Conservation (phyloP, 2,113 vertebrate species). For the Actenoides lindsayi region DNA sequence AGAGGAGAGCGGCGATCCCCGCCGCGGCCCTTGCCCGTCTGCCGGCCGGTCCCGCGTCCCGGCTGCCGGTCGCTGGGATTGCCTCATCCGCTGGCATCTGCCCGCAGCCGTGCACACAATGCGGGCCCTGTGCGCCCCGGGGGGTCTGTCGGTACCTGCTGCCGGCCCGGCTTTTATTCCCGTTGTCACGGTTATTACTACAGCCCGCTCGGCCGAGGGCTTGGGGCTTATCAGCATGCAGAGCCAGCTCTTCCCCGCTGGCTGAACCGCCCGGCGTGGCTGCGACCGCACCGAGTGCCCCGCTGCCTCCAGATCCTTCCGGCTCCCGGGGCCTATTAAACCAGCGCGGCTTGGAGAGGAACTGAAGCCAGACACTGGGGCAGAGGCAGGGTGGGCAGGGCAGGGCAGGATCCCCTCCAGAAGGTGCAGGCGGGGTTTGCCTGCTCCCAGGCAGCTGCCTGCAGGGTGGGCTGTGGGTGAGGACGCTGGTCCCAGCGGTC, state of each 20-base stretch:
- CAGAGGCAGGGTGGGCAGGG: not conserved
- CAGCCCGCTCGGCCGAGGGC: not conserved
- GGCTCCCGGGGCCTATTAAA: not conserved
- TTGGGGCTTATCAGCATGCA: slow-evolving; percentile 23
- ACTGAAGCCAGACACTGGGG: not conserved
- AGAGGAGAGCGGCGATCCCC: slow-evolving; percentile 37
- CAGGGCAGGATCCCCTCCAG: not conserved
- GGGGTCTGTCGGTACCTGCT: slow-evolving; percentile 66
- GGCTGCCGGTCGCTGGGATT: slow-evolving; percentile 14
- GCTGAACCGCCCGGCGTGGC: not conserved
- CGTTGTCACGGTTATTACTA: slow-evolving; percentile 51
- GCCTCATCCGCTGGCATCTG: slow-evolving; percentile 69
- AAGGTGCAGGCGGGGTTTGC: not conserved
- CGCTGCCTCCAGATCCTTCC: slow-evolving; percentile 60
- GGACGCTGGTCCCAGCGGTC: rapidly evolving
- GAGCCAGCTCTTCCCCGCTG: not conserved
- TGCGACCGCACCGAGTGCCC: not conserved
- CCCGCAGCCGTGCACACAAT: slow-evolving; percentile 56
- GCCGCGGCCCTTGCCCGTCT: slow-evolving; percentile 14
- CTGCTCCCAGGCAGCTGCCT: not conserved
- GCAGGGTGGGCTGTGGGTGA: not conserved
- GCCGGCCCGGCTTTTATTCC: slow-evolving; percentile 54
- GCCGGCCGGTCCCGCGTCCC: not conserved
- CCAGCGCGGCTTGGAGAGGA: not conserved
- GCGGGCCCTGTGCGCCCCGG: slow-evolving; percentile 48